phyloP scores from a whole-genome alignment of 2,113 vertebrate genomes.

The Pluvianellus socialis region DNA sequence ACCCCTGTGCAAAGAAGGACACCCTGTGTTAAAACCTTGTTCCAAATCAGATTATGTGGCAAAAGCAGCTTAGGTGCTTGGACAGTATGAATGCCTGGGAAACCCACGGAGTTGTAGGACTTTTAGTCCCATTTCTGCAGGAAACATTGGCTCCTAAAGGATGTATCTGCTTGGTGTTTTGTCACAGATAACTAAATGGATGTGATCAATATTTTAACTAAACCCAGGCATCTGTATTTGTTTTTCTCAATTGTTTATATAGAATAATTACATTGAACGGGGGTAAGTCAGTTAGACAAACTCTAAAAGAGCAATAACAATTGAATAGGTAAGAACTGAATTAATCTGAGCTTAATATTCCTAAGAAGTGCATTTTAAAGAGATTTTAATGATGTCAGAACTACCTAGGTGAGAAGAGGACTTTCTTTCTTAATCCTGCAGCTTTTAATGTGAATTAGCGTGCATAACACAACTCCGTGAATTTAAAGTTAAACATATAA shows the following conservation, averaged over 20 bases:
- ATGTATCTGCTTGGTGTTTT: not conserved
- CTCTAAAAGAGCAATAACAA: not conserved
- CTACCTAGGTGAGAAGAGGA: not conserved
- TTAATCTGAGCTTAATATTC: not conserved
- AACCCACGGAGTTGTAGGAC: not conserved
- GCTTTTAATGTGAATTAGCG: not conserved
- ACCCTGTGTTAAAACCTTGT: not conserved
- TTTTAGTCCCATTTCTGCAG: not conserved
- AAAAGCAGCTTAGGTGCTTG: not conserved
- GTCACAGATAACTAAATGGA: not conserved
- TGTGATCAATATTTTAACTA: not conserved
- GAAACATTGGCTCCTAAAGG: not conserved
- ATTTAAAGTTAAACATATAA: not conserved
- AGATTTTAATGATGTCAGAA: not conserved
- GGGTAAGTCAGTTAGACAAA: not conserved
- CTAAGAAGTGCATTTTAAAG: not conserved
- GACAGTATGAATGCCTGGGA: not conserved
- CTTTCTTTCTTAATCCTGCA: not conserved
- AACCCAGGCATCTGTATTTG: not conserved
- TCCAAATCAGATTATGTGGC: not conserved
- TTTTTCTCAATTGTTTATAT: not conserved
- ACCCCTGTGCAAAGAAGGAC: not conserved
- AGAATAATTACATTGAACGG: not conserved
- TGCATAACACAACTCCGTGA: not conserved
- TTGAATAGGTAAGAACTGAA: not conserved